Evolutionary conservation across 2,113 vertebrate genomes (phyloP).

Genomic region (Cinclus mexicanus): DNA sequence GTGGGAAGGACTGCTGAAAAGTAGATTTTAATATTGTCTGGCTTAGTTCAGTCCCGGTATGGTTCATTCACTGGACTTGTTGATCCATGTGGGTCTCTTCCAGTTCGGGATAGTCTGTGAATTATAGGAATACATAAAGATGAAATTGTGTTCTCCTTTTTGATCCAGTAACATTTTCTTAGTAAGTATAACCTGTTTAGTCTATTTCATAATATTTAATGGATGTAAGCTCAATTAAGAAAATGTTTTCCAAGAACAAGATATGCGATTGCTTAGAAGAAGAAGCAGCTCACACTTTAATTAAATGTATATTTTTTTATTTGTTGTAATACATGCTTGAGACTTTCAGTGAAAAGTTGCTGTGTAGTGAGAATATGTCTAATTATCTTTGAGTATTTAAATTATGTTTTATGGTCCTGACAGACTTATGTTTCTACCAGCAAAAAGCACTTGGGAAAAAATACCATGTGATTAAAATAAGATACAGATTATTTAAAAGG

Average conservation of each 20-base stretch:
- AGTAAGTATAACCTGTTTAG: background rate
- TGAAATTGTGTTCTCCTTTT: background rate
- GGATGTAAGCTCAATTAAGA: background rate
- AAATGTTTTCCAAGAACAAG: background rate
- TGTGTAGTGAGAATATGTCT: background rate
- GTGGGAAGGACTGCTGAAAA: background rate
- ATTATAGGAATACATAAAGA: background rate
- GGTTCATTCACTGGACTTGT: background rate
- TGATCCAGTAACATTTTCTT: background rate
- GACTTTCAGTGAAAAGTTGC: background rate
- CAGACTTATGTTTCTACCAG: background rate
- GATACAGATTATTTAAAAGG: background rate
- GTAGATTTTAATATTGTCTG: background rate
- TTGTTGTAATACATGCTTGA: background rate
- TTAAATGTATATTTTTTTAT: background rate
- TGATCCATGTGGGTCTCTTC: background rate
- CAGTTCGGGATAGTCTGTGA: background rate
- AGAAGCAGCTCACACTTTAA: background rate
- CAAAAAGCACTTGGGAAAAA: background rate
- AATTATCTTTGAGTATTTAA: background rate
- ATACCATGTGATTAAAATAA: background rate
- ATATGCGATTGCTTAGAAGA: background rate
- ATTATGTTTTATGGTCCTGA: background rate
- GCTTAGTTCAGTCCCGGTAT: fast-evolving
- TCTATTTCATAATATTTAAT: background rate